phyloP scores from a whole-genome alignment of 2,797 vertebrate species.

The Gadopsis bispinosus region DNA sequence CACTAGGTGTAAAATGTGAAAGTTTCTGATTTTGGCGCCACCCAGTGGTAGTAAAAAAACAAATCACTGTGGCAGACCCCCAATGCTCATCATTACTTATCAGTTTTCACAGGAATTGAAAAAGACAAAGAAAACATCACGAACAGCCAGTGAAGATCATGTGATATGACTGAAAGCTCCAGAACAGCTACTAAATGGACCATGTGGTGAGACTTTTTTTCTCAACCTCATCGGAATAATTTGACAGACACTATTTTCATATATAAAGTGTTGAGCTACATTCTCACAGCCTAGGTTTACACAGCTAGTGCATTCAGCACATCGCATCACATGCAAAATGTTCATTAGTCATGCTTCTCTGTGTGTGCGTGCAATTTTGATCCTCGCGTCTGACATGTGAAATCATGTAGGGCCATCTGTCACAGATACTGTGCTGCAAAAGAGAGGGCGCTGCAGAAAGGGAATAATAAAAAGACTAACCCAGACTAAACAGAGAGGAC shows the following conservation, averaged over 20 bases:
- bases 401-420: constrained; percentile 76
- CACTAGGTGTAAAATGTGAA: not conserved
- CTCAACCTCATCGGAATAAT: constrained; percentile 3
- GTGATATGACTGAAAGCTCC: not conserved
- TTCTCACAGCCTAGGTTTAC: not conserved
- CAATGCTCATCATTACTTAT: too few species aligned
- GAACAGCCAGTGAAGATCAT: not conserved
- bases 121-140: not conserved
- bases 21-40: not conserved
- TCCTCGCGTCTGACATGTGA: constrained; percentile 58
- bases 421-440: constrained; percentile 46
- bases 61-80: not conserved
- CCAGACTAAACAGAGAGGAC: constrained; percentile 14
- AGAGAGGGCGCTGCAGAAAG: constrained; percentile 43
- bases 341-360: constrained; percentile 30
- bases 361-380: constrained; percentile 2
- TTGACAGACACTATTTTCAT: not conserved
- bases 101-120: not conserved
- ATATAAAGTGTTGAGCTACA: not conserved
- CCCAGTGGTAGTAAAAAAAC: not conserved
- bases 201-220: not conserved
- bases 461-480: constrained; percentile 54
- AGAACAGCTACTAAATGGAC: not conserved
- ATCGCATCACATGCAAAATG: constrained; percentile 29
- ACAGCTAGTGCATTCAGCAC: not conserved